phyloP scores from a whole-genome alignment of 92 coral and sea anemone species.

The Zoanthus solanderi region DNA sequence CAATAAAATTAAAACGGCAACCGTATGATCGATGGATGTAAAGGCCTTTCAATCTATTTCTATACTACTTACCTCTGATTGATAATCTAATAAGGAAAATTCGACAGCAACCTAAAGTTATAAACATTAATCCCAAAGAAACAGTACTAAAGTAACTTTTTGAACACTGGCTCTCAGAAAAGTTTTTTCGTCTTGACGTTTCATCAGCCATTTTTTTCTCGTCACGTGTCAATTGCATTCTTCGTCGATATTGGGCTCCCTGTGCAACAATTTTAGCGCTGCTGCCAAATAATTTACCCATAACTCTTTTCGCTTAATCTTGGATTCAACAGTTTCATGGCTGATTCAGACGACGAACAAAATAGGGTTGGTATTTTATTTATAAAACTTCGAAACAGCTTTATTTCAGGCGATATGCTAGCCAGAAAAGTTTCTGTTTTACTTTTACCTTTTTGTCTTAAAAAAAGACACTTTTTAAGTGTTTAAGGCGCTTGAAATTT shows the following conservation, averaged over 20 bases:
- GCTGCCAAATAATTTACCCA: constrained; percentile 42
- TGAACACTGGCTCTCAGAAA: neutral
- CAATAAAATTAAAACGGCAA: neutral
- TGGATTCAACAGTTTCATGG: constrained; percentile 71
- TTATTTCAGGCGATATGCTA: neutral
- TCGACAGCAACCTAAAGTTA: constrained; percentile 73
- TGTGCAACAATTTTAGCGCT: constrained; percentile 14
- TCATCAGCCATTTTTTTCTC: constrained; percentile 19
- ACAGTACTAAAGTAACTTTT: constrained; percentile 13
- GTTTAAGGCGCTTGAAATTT: neutral
- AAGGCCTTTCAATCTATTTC: too few relatives aligned
- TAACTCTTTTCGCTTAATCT: constrained; percentile 23
- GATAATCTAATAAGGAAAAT: constrained; percentile 79
- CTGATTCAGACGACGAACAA: constrained; percentile 97
- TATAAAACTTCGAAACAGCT: neutral
- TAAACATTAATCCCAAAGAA: constrained; percentile 44
- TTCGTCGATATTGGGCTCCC: neutral
- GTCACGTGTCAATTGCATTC: neutral
- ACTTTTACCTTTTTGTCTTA: neutral
- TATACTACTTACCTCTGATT: constrained; percentile 61
- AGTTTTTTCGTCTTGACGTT: neutral
- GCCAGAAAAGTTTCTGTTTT: constrained; percentile 19
- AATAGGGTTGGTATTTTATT: constrained; percentile 76
- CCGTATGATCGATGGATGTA: too few relatives aligned
- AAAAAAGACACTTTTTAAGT: neutral